Base-by-base conservation (phyloP, 2,113 vertebrate species). In the Hydrolagus affinis region DNA sequence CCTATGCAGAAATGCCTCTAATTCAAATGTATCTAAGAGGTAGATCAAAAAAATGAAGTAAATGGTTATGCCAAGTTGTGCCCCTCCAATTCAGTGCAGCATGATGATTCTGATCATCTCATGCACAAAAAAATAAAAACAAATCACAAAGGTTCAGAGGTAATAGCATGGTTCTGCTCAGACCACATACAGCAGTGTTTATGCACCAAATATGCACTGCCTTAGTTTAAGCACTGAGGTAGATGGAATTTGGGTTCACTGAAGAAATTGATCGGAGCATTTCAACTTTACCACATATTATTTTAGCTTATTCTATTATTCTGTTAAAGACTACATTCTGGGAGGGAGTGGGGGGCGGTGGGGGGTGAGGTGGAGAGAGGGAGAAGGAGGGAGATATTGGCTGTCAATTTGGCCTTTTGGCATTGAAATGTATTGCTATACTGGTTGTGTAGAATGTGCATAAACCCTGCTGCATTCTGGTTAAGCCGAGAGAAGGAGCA, bases 1-100 rank as follows among this genome's bases (percentile, higher is more conserved):
- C 93, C 92, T 90, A 90, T 95, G 94, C 93, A 96, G 93, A 95
- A 96, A 95, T 95, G 95, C 95, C 95, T 96, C 95, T 94, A 96
- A 94, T 96, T 96, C 92, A 95, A 95, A 94, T 90, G 88, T 92
- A 92, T 95, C 93, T 95, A 95, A 94, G 96, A 97, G 95, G 96
- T 96, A 97, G 95, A 96, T 96, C 91, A 95, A 92, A 92, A 95
- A 95, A 95, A 94, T 92, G 92, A 93, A 92, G 88, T 90, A 93
- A 94, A 94, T 92, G 90, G 93, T 94, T 93, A 94, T 91, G 92
- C 91, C 90, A 89, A 86, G 89, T 94, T 94, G 94, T 94, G 94
- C 95, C 95, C 95, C 95, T 96, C 92, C 93, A 92, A 91, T 83
- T 95, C 92, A 95, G 93, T 94, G 90, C 90, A 93, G 91, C 90